These are phyloP conservation scores for Leptopterna dolabrata DNA, from an alignment of 2,888 invertebrate genomes.

Conservation along the genomic window DNA sequence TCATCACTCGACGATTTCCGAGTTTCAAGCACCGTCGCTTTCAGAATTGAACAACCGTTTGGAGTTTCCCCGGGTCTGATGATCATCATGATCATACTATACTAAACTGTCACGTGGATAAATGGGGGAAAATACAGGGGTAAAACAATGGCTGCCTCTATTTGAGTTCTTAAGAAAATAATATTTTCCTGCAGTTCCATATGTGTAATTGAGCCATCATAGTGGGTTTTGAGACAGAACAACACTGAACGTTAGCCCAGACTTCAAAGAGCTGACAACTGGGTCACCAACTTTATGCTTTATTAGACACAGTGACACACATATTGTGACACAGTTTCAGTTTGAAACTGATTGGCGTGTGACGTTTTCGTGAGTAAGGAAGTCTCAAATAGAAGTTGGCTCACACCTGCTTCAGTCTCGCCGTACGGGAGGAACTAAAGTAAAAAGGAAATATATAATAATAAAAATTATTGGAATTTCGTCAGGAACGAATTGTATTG, in stretches of 20 bases:
- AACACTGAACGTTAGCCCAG: too few species aligned
- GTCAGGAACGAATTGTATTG: too few species aligned
- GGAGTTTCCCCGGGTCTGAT: neutral
- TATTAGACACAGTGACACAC: neutral
- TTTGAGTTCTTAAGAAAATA: too few species aligned
- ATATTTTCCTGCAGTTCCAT: too few species aligned
- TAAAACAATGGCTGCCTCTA: too few species aligned
- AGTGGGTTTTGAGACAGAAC: too few species aligned
- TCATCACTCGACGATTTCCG: neutral
- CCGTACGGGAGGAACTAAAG: too few species aligned
- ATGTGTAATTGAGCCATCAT: too few species aligned
- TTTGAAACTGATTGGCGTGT: neutral
- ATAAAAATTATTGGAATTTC: too few species aligned
- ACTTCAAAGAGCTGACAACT: too few species aligned
- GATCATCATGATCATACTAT: neutral
- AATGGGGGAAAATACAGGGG: neutral
- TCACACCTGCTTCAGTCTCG: neutral
- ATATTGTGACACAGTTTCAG: neutral
- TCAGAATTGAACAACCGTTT: neutral
- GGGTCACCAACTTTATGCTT: neutral
- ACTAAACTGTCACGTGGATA: neutral
- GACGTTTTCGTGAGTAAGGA: neutral
- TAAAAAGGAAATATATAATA: too few species aligned
- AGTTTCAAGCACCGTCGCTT: neutral
- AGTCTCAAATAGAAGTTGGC: slow-evolving; percentile 3